phyloP scores from a whole-genome alignment of 2,888 invertebrate species.

The Yponomeuta plumbellus region DNA sequence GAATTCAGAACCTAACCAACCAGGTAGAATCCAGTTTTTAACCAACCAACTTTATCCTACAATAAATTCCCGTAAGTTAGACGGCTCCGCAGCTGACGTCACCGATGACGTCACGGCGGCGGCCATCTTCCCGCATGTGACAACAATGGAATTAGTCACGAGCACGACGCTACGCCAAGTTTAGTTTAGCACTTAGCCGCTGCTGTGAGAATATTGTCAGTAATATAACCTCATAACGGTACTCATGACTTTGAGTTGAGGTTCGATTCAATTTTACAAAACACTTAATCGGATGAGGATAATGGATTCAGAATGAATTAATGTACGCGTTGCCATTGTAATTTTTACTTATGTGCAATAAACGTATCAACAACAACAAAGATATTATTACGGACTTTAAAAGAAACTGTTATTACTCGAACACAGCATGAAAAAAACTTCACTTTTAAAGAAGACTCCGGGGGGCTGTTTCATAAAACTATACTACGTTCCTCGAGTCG shows the following conservation, averaged over 20 bases:
- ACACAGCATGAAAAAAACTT: too few relatives aligned
- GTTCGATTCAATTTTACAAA: background rate
- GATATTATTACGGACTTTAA: too few relatives aligned
- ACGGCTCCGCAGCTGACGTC: background rate
- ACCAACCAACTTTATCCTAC: background rate
- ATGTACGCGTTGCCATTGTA: too few relatives aligned
- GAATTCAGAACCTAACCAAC: background rate
- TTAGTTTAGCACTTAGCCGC: constrained; percentile 40
- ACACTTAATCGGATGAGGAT: background rate
- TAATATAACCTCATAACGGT: constrained; percentile 20
- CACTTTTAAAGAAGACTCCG: too few relatives aligned
- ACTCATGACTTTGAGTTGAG: background rate
- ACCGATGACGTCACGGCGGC: constrained; percentile 17
- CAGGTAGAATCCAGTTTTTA: background rate
- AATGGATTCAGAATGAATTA: background rate
- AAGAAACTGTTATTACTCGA: too few relatives aligned
- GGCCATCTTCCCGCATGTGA: constrained; percentile 25
- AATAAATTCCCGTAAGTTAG: background rate
- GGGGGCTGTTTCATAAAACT: too few relatives aligned
- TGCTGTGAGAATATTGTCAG: constrained; percentile 4
- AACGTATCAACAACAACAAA: too few relatives aligned
- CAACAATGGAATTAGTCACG: constrained; percentile 36
- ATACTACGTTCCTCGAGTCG: too few relatives aligned
- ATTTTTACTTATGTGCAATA: too few relatives aligned
- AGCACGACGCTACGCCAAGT: constrained; percentile 26